These are phyloP conservation scores for Macroglossus sobrinus DNA, from an alignment of 2,113 vertebrate species.

Conservation along the genomic window DNA sequence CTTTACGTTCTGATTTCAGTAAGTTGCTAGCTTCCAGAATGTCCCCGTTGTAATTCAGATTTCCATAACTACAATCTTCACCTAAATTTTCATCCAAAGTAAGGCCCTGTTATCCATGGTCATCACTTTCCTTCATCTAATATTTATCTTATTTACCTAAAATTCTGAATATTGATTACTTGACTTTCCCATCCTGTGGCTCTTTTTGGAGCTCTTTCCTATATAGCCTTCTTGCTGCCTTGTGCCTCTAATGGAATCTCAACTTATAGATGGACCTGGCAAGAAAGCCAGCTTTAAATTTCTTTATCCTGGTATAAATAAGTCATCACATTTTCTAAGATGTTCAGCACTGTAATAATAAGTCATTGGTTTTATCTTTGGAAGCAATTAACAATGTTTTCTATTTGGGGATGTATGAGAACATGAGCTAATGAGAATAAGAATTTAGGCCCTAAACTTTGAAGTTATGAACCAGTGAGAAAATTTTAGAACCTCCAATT, in stretches of 20 bases:
- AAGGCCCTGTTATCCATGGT: background rate
- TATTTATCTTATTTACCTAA: background rate
- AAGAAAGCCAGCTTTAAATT: background rate
- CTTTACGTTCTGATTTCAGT: background rate
- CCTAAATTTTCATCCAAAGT: background rate
- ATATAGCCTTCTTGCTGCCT: background rate
- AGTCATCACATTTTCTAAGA: background rate
- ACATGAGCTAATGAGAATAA: background rate
- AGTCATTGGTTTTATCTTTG: background rate
- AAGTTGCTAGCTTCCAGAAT: background rate
- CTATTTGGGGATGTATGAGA: conserved; percentile 4
- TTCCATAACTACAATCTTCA: background rate
- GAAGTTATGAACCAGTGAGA: background rate
- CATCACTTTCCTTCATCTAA: background rate
- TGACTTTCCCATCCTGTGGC: background rate
- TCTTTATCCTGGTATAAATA: background rate
- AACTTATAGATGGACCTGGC: background rate
- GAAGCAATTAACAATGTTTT: background rate
- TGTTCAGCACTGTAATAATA: background rate
- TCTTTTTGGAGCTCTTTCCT: background rate
- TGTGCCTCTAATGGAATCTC: background rate
- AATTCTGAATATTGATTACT: background rate
- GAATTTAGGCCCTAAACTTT: background rate
- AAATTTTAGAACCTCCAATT: background rate
- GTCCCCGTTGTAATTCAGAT: background rate